phyloP scores from a whole-genome alignment of 2,888 invertebrate genomes.

The Ophion costatus region DNA sequence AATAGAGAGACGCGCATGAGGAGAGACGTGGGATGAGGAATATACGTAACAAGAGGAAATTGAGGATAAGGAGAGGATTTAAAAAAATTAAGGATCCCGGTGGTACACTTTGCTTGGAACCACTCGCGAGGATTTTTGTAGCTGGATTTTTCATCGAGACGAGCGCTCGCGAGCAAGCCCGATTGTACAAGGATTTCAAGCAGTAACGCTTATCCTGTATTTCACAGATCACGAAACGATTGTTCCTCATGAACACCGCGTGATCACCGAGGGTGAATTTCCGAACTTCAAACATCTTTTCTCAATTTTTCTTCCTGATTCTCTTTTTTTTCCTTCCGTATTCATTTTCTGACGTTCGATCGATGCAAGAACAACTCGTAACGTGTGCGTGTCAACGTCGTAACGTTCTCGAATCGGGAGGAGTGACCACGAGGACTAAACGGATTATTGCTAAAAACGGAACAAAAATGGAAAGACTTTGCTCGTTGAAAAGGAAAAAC shows the following conservation, averaged over 20 bases:
- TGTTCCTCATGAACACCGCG: conserved; percentile 40
- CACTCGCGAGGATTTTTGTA: conserved; percentile 63
- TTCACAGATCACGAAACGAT: conserved; percentile 47
- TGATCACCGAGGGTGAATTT: conserved; percentile 52
- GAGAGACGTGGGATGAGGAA: conserved; percentile 57
- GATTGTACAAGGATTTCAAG: conserved; percentile 58
- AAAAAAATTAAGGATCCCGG: conserved; percentile 30
- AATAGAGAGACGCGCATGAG: conserved; percentile 65
- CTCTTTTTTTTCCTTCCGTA: background rate
- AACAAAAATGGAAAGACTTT: conserved; percentile 11
- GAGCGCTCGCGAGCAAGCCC: conserved; percentile 59
- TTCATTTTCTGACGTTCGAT: conserved; percentile 7
- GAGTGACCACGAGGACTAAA: conserved; percentile 52
- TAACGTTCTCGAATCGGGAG: conserved; percentile 43
- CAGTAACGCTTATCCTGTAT: conserved; percentile 57
- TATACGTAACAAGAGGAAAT: conserved; percentile 74
- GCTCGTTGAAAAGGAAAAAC: conserved; percentile 5
- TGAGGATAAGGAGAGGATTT: conserved; percentile 75
- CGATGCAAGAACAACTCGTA: conserved; percentile 12
- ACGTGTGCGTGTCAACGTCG: conserved; percentile 52
- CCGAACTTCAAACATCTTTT: conserved; percentile 14
- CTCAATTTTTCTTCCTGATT: background rate
- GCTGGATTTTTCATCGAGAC: conserved; percentile 70
- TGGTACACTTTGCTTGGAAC: conserved; percentile 56
- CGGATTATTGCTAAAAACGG: conserved; percentile 17